These are phyloP conservation scores for Trachymyrmex cornetzi DNA, from an alignment of 1,140 invertebrate genomes.

Conservation along the genomic window DNA sequence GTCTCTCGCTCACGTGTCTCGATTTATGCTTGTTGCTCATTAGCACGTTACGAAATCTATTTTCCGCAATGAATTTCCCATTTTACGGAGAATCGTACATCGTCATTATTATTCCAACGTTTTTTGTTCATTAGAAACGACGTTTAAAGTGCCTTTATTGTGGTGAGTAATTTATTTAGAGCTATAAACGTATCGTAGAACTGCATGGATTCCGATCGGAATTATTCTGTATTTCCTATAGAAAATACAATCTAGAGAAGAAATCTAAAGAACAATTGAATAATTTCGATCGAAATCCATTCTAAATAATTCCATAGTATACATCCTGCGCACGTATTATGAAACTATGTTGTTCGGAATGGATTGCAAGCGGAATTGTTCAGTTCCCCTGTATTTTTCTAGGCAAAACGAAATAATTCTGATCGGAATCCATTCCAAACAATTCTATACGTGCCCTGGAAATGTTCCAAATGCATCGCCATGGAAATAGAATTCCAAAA, in stretches of 20 bases:
- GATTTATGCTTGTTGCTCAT: slow-evolving; percentile 63
- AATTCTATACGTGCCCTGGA: not conserved
- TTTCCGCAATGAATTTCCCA: slow-evolving; percentile 63
- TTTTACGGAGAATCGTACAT: not conserved
- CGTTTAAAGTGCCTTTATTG: not conserved
- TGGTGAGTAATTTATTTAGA: not conserved
- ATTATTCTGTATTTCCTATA: too few relatives aligned
- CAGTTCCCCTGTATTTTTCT: too few relatives aligned
- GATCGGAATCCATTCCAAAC: too few relatives aligned
- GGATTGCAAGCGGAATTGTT: too few relatives aligned
- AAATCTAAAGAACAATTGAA: too few relatives aligned
- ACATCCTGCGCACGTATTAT: too few relatives aligned
- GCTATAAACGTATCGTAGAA: not conserved
- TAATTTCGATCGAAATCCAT: too few relatives aligned
- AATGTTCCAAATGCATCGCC: not conserved
- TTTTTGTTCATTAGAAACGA: slow-evolving; percentile 17
- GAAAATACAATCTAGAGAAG: too few relatives aligned
- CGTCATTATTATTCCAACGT: not conserved
- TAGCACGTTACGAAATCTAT: slow-evolving; percentile 60
- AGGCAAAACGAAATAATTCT: too few relatives aligned
- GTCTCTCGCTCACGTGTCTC: slow-evolving; percentile 56
- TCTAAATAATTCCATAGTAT: too few relatives aligned
- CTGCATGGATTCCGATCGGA: too few relatives aligned
- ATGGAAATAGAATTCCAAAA: not conserved
- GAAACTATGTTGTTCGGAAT: too few relatives aligned